Percentiles rank a stretch among this genome's conserved stretches.
phyloP scores from a whole-genome alignment of 1,140 invertebrate genomes.

The Papilio aristodemus region DNA sequence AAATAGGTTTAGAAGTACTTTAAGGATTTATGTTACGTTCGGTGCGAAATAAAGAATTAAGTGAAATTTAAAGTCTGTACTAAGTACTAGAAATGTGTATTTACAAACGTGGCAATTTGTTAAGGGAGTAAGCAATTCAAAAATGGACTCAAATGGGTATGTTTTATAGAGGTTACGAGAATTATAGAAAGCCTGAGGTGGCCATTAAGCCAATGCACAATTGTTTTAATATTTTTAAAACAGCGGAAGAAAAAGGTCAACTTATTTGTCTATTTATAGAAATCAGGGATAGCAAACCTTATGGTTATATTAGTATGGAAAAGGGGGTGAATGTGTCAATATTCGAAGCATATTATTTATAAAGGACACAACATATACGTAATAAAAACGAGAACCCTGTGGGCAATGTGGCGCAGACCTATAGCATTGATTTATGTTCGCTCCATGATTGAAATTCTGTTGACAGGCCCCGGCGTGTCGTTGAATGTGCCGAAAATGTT shows the following conservation, averaged over 20 bases:
- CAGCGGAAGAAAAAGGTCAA: too few species aligned
- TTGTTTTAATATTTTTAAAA: too few species aligned
- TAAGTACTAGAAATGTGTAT: too few species aligned
- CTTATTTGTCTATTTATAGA: neutral
- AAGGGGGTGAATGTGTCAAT: slow-evolving; percentile 17
- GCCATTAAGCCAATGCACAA: too few species aligned
- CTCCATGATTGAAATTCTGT: slow-evolving; percentile 34
- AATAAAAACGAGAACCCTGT: slow-evolving; percentile 28
- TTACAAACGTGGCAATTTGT: too few species aligned
- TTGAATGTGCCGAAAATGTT: slow-evolving; percentile 24
- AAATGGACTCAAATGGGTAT: too few species aligned
- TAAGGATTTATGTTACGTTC: neutral
- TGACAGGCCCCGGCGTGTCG: slow-evolving; percentile 30
- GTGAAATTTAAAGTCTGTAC: neutral
- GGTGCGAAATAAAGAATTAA: neutral
- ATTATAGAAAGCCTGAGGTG: too few species aligned
- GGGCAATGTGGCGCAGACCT: slow-evolving; percentile 23
- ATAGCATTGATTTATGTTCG: slow-evolving; percentile 29
- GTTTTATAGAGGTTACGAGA: too few species aligned
- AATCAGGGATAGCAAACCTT: neutral
- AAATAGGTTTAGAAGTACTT: neutral
- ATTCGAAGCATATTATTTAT: slow-evolving; percentile 22
- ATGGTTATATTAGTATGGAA: slow-evolving; percentile 9
- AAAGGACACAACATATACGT: slow-evolving; percentile 24
- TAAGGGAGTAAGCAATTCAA: too few species aligned